Conservation (phyloP, 2,797 vertebrate genomes). For the Spea hammondii region DNA sequence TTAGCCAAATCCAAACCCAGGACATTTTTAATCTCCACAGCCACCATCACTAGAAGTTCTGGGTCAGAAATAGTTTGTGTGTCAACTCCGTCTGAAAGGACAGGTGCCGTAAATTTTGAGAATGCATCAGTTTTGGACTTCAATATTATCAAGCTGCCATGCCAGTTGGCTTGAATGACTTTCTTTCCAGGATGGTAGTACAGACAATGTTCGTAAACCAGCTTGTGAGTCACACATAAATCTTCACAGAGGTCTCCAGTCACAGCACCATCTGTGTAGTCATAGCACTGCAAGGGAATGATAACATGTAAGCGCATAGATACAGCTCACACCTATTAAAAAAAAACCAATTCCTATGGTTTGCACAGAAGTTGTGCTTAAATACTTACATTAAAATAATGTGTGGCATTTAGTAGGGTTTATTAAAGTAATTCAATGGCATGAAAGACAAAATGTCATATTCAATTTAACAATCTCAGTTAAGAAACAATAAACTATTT, state of each 20-base stretch:
- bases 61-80: constrained; percentile 72
- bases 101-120: constrained; percentile 81
- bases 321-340: too few species aligned
- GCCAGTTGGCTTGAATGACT: constrained; percentile 90
- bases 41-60: constrained; percentile 83
- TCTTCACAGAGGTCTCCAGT: constrained; percentile 90
- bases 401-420: too few species aligned
- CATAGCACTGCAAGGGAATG: constrained; percentile 75
- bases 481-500: too few species aligned
- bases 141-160: constrained; percentile 79
- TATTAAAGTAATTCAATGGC: too few species aligned
- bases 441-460: too few species aligned
- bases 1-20: constrained; percentile 78
- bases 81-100: constrained; percentile 75
- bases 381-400: too few species aligned
- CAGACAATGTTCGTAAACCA: constrained; percentile 86
- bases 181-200: constrained; percentile 93
- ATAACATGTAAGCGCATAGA: too few species aligned
- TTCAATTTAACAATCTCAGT: too few species aligned
- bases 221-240: constrained; percentile 77
- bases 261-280: constrained; percentile 78
- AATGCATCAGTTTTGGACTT: constrained; percentile 92
- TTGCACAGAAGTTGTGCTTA: too few species aligned
- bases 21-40: constrained; percentile 83
- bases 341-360: too few species aligned